phyloP scores from a whole-genome alignment of 2,797 vertebrate species.

The Pseudomugil gertrudae region DNA sequence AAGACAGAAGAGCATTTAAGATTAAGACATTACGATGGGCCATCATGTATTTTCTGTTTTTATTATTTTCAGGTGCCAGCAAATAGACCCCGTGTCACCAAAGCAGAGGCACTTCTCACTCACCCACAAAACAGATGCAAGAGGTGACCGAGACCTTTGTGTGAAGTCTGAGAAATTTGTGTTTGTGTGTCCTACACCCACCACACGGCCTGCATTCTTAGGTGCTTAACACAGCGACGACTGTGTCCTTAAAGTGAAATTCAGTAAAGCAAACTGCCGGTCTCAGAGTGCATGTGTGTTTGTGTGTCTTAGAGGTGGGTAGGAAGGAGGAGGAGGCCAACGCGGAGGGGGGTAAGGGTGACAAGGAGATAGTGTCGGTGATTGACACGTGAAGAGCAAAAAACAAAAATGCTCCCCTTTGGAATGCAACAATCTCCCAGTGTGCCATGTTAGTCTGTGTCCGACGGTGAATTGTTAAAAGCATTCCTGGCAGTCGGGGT shows the following conservation, averaged over 20 bases:
- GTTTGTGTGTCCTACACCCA: constrained; percentile 63
- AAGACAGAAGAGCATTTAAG: constrained; percentile 17
- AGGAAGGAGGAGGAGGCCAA: constrained; percentile 15
- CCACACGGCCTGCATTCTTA: constrained; percentile 67
- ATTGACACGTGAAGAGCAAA: constrained; percentile 81
- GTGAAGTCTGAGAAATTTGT: constrained; percentile 65
- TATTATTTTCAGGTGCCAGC: constrained; percentile 21
- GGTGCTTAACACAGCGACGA: constrained; percentile 77
- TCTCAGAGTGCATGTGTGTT: constrained; percentile 53
- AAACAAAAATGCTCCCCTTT: constrained; percentile 68
- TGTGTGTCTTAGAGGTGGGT: constrained; percentile 59
- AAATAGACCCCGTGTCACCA: constrained; percentile 57
- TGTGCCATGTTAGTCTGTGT: constrained; percentile 72
- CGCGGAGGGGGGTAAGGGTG: constrained; percentile 52
- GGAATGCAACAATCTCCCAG: constrained; percentile 82
- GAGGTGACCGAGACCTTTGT: constrained; percentile 58
- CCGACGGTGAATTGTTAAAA: constrained; percentile 79
- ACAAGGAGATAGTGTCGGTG: constrained; percentile 81
- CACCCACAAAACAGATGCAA: constrained; percentile 75
- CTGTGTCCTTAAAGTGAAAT: constrained; percentile 66
- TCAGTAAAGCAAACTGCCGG: constrained; percentile 51
- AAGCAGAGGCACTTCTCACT: constrained; percentile 57
- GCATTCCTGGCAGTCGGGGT: constrained; percentile 79
- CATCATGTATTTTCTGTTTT: constrained; percentile 11
- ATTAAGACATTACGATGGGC: constrained; percentile 11